Evolutionary conservation across 2,888 invertebrate genomes (phyloP), one percentile per base, ranked within the genome.

Genomic region (Drosophila emarginata): DNA sequence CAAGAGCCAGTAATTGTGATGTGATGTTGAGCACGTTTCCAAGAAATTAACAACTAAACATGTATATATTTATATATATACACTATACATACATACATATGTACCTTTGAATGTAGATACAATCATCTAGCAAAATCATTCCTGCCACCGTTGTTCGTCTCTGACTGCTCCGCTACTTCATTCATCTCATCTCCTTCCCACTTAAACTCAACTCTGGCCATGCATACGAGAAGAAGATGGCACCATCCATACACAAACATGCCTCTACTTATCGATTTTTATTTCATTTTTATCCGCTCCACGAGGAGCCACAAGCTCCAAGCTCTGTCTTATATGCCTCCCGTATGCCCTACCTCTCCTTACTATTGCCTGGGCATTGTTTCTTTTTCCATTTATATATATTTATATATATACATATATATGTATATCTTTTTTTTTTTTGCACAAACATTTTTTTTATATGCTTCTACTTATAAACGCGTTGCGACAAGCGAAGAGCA

Each of bases 251-350:
- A 77, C 77, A 77, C 67, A 85, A 85, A 88, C 76, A 77, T 89
- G 88, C 86, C 80, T 84, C 80, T 80, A 79, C 80, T 89, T 89
- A 88, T 88, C 89, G 88, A 88, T 88, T 88, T 89, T 89, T 89
- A 80, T 89, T 89, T 84, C 88, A 86, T 84, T 81, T 87, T 88
- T 81, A 84, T 84, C 88, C 88, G 72, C 64, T 74, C 56, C 51
- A 72, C 45, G 60, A 71, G 70, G 71, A 71, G 71, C 67, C 67
- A 73, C 15, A 57, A 60, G 59, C 37, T 51, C 23, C 51, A 14
- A 23, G 40, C 60, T 52, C 39, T 76, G 61, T 74, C 66, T 71
- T 79, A 60, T 53, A 39, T 64, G 64, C 60, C 76, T 66, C 51
- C 18, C 14, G n/a, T 63, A 53, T 64, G 45, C 39, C 56, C 59